Base-by-base conservation (phyloP, 2,888 invertebrate genomes). In the Agrotis clavis region DNA sequence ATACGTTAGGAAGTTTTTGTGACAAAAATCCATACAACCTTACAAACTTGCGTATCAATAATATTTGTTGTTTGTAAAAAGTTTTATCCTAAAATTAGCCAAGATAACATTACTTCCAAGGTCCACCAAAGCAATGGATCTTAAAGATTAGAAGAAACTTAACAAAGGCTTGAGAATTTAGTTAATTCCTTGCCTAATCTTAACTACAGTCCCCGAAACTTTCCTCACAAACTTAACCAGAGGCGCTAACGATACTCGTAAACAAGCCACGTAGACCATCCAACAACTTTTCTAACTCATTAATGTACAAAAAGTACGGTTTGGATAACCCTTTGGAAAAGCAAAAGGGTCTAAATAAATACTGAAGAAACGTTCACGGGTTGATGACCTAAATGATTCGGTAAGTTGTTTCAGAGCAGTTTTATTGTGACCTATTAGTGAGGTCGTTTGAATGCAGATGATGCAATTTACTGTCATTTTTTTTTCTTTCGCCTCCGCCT, bases 221-320 rank as follows among this genome's bases (percentile, higher is more conserved):
- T 86, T 59, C 56, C 63, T 67, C 71, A 61, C 72, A 74, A 78
- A 82, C 82, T 71, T 82, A 75, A 82, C 82, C 80, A 77, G 71
- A 67, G 69, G 67, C 81, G 72, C 54, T 82, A 82, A 84, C 72
- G 77, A 73, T 69, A 68, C 67, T 51, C 47, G 73, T 84, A 84
- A 82, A 82, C 85, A 84, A 72, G 64, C 77, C 86, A 84, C 82
- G 86, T 82, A 86, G 65, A 61, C 54, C 62, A 19, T 50, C 11
- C 51, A 50, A 78, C 41, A 79, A 79, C 54, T 78, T 84, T 82
- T 61, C 56, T 65, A 77, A 79, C 80, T 85, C 82, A 78, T 86
- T 85, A 84, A 69, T 78, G 71, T 84, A 76, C 59, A 74, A 83
- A 41, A 76, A 77, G 79, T 81, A 72, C 62, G 62, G 65, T 77